Conservation (phyloP, 2,888 invertebrate species). For the Temnothorax unifasciatus region DNA sequence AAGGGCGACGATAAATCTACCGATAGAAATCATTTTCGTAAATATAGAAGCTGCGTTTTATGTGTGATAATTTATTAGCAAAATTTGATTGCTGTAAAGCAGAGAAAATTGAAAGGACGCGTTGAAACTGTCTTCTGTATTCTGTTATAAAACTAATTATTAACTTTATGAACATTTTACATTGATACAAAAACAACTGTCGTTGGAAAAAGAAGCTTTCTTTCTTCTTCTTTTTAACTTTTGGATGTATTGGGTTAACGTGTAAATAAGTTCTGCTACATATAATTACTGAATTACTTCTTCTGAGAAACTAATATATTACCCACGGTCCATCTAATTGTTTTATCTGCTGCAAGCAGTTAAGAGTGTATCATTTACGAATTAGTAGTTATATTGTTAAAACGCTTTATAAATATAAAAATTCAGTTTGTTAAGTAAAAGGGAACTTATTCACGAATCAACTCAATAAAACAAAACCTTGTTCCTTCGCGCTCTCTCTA, state of each 20-base stretch:
- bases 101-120: neutral
- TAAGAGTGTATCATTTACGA: neutral
- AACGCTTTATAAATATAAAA: neutral
- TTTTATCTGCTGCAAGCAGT: neutral
- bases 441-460: neutral
- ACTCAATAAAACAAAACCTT: neutral
- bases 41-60: neutral
- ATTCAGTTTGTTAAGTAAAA: neutral
- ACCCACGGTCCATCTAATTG: too few species aligned
- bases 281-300: neutral
- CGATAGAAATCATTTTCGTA: neutral
- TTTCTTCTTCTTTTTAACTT: neutral
- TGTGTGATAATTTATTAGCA: neutral
- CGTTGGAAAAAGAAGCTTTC: neutral
- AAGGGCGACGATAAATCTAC: neutral
- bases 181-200: too few species aligned
- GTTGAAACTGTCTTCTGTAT: neutral
- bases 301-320: neutral
- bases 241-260: neutral
- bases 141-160: neutral
- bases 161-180: constrained; percentile 2
- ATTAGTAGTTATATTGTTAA: neutral
- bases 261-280: neutral
- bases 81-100: constrained; percentile 5
- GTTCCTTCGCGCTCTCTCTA: neutral